These are phyloP conservation scores for Clarias laeviceps DNA, from an alignment of 2,797 vertebrate species.

Conservation along the genomic window DNA sequence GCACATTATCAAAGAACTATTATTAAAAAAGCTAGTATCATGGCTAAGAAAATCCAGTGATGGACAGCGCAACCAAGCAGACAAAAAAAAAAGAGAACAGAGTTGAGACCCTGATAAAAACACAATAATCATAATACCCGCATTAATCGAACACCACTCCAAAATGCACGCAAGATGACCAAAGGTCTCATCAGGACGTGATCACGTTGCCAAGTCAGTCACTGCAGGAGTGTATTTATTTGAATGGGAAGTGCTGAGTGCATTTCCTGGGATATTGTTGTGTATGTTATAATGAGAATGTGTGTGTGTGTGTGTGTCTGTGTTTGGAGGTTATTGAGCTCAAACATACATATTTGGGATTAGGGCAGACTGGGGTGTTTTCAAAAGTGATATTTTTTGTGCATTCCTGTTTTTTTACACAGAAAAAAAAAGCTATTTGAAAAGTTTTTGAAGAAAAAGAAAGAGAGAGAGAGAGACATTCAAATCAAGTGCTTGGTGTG, in stretches of 20 bases:
- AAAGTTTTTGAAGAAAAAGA: slow-evolving; percentile 42
- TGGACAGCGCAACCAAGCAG: slow-evolving; percentile 46
- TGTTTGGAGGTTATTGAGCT: slow-evolving; percentile 51
- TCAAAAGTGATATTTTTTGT: slow-evolving; percentile 56
- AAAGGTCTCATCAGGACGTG: slow-evolving; percentile 51
- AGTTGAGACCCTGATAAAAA: slow-evolving; percentile 45
- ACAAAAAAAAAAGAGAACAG: slow-evolving; percentile 24
- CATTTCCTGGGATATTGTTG: slow-evolving; percentile 56
- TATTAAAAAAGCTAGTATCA: slow-evolving; percentile 27
- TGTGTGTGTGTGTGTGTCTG: slow-evolving; percentile 34
- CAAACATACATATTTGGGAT: slow-evolving; percentile 58
- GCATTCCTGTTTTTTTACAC: slow-evolving; percentile 79
- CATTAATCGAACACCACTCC: slow-evolving; percentile 48
- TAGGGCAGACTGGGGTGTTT: slow-evolving; percentile 52
- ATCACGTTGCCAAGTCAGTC: slow-evolving; percentile 43
- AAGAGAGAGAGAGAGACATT: slow-evolving; percentile 54
- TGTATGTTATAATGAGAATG: slow-evolving; percentile 39
- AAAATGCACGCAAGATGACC: slow-evolving; percentile 42
- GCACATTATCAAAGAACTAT: slow-evolving; percentile 46
- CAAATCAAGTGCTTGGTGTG: slow-evolving; percentile 81
- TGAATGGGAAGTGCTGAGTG: slow-evolving; percentile 52
- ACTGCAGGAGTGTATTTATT: slow-evolving; percentile 52
- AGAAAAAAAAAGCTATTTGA: slow-evolving; percentile 45
- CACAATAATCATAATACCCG: slow-evolving; percentile 52
- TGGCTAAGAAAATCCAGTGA: slow-evolving; percentile 50